Conservation (phyloP, 64 coral and sea anemone genomes). For the Orbicella faveolata region DNA sequence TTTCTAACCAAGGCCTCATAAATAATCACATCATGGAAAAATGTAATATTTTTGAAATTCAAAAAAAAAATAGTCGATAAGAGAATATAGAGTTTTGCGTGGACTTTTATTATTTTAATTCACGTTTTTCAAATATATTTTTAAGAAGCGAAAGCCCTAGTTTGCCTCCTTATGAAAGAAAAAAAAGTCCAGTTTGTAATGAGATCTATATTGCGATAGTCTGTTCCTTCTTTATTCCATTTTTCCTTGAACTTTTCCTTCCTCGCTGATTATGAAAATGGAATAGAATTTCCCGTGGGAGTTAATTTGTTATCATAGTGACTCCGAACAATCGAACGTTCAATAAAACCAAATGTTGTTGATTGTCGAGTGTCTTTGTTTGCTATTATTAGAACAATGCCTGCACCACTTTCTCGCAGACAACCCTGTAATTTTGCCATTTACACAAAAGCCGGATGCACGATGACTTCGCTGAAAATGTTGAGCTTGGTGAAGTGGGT, state of each 20-base stretch:
- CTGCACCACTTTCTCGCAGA: not conserved
- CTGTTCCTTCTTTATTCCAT: not conserved
- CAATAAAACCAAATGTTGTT: slow-evolving; percentile 1
- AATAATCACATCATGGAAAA: no score
- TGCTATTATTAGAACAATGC: slow-evolving; percentile 9
- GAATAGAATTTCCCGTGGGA: slow-evolving; percentile 19
- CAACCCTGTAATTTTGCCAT: slow-evolving; percentile 4
- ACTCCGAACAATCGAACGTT: not conserved
- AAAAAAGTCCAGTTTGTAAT: no score
- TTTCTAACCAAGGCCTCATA: no score
- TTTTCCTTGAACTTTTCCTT: not conserved
- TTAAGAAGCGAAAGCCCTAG: no score
- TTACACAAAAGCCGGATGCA: not conserved
- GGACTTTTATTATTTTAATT: no score
- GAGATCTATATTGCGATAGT: not conserved
- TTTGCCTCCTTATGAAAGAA: no score
- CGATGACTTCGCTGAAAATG: not conserved
- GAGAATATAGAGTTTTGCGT: no score
- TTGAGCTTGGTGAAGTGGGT: not conserved
- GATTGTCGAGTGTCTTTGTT: not conserved
- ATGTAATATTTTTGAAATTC: no score
- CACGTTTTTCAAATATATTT: no score
- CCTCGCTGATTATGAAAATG: not conserved
- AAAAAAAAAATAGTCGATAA: no score
- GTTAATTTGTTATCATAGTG: not conserved